phyloP scores from a whole-genome alignment of 2,113 vertebrate genomes.

The Cathartes aura region DNA sequence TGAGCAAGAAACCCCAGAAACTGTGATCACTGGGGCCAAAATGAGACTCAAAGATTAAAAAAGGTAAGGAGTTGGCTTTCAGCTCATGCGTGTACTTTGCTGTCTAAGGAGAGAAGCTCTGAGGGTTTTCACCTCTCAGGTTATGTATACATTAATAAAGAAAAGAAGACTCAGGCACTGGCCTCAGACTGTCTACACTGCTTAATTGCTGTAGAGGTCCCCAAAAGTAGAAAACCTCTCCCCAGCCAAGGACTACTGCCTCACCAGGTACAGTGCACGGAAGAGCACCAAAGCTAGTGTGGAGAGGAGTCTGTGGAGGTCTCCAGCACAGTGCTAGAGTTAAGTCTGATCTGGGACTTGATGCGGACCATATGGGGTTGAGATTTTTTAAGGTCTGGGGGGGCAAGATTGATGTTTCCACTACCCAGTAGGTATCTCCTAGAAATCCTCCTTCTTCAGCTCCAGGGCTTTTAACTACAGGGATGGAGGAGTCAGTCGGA shows the following conservation, averaged over 20 bases:
- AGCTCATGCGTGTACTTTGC: background rate
- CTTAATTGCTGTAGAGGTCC: background rate
- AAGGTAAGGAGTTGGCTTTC: background rate
- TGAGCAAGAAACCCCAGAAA: background rate
- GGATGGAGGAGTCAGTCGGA: background rate
- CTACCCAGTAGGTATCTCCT: background rate
- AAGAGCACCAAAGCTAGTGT: background rate
- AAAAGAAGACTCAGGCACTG: background rate
- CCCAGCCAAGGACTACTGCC: background rate
- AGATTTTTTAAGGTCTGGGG: background rate
- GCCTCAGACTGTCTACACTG: background rate
- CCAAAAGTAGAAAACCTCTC: background rate
- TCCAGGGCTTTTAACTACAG: background rate
- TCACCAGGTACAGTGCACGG: fast-evolving
- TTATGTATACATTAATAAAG: background rate
- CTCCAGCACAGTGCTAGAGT: background rate
- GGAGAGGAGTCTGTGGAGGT: background rate
- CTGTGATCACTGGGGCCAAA: background rate
- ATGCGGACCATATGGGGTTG: fast-evolving
- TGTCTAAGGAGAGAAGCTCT: background rate
- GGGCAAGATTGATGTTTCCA: fast-evolving
- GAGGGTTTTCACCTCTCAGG: background rate
- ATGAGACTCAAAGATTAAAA: background rate
- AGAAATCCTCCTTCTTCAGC: background rate
- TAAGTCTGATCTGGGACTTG: background rate